Percentiles rank a stretch among this genome's conserved stretches.
phyloP scores from a whole-genome alignment of 2,797 vertebrate species.

The Cryptoprocta ferox region DNA sequence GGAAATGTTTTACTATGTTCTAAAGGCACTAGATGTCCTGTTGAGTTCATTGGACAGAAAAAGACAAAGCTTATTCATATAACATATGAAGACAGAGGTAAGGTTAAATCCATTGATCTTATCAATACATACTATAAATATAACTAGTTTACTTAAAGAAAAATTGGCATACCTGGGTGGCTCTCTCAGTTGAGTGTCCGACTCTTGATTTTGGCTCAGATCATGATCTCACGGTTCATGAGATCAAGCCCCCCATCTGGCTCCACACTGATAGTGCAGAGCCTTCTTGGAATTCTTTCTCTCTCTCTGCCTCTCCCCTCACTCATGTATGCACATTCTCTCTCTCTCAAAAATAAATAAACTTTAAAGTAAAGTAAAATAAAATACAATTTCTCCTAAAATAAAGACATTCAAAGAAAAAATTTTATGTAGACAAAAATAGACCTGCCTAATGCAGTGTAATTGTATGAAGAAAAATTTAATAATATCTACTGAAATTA shows the following conservation, averaged over 20 bases:
- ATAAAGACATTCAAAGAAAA: background rate
- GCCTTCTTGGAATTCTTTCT: no score
- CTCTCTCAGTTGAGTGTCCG: no score
- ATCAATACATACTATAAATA: background rate
- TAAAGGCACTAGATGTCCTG: background rate
- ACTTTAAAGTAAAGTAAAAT: conserved; percentile 14
- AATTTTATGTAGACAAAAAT: background rate
- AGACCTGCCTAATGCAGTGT: background rate
- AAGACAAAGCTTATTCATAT: background rate
- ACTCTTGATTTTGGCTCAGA: no score
- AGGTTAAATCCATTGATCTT: background rate
- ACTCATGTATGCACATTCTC: no score
- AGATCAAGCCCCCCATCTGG: no score
- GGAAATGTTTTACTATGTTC: background rate
- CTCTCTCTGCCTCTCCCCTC: no score
- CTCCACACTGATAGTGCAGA: no score
- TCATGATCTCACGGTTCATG: no score
- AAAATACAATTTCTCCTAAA: background rate
- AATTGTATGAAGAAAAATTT: background rate
- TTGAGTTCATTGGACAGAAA: background rate
- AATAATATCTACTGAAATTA: background rate
- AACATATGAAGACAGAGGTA: background rate
- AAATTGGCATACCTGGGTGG: no score
- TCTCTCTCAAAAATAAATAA: no score
- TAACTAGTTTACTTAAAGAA: background rate